phyloP scores from a whole-genome alignment of 2,113 vertebrate genomes.

The Empidonax alnorum region DNA sequence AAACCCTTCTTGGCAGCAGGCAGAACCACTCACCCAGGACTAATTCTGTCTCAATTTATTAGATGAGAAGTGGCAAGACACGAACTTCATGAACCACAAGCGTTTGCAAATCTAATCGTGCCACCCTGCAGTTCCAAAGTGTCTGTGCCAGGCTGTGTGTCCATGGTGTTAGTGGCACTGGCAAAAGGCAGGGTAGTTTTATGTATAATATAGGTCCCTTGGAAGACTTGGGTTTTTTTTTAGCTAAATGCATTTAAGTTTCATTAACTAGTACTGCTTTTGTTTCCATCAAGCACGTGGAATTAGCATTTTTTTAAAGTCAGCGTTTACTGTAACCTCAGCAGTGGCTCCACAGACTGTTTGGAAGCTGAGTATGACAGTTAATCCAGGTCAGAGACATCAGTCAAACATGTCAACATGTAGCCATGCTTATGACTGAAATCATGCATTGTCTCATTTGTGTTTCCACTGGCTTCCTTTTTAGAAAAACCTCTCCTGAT shows the following conservation, averaged over 20 bases:
- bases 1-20: constrained; percentile 95
- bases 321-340: neutral
- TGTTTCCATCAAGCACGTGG: neutral
- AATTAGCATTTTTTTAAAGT: neutral
- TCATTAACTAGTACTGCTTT: neutral
- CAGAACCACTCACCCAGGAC: constrained; percentile 87
- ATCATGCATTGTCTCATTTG: neutral
- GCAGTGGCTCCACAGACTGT: neutral
- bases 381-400: neutral
- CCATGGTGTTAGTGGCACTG: neutral
- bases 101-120: constrained; percentile 47
- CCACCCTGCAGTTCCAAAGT: neutral
- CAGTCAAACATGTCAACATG: neutral
- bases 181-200: neutral
- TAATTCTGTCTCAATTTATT: constrained; percentile 94
- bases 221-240: neutral
- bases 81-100: constrained; percentile 61
- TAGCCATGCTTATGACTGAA: neutral
- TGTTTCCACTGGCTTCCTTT: neutral
- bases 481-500: neutral
- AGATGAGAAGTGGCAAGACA: constrained; percentile 78
- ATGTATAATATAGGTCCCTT: neutral
- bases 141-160: neutral
- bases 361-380: neutral
- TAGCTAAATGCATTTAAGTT: neutral